Conservation (phyloP, 2,888 invertebrate genomes). For the Micropterix aruncella region DNA sequence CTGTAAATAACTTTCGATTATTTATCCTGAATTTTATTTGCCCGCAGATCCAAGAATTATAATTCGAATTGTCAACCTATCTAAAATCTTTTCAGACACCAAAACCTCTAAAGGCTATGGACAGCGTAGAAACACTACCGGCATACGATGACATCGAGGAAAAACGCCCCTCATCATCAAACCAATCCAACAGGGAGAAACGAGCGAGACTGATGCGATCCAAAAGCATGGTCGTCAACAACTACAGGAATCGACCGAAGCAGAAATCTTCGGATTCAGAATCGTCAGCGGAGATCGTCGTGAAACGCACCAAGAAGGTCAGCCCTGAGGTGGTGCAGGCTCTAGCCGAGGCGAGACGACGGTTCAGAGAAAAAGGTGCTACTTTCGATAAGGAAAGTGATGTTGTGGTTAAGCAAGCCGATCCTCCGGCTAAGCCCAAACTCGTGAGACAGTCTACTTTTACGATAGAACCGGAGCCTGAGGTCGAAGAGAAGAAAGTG, state of each 20-base stretch:
- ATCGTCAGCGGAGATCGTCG: neutral
- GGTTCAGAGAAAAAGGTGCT: neutral
- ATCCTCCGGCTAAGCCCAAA: neutral
- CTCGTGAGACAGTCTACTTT: neutral
- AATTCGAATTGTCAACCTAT: no score
- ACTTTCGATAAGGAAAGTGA: no score
- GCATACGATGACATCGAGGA: neutral
- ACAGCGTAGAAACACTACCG: neutral
- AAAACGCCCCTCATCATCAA: neutral
- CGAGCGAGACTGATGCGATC: neutral
- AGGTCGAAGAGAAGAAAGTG: neutral
- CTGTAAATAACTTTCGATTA: no score
- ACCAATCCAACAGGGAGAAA: neutral
- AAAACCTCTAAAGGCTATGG: neutral
- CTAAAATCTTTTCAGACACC: no score
- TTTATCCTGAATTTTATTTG: no score
- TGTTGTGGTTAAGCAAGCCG: no score
- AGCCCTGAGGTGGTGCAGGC: neutral
- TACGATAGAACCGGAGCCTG: neutral
- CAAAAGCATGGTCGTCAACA: neutral
- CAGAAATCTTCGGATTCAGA: neutral
- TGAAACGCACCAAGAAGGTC: no score
- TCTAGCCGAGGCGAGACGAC: neutral
- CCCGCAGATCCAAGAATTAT: no score
- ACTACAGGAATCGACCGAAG: neutral